Evolutionary conservation across 2,113 vertebrate genomes (phyloP).

Genomic region (Diadophis punctatus): DNA sequence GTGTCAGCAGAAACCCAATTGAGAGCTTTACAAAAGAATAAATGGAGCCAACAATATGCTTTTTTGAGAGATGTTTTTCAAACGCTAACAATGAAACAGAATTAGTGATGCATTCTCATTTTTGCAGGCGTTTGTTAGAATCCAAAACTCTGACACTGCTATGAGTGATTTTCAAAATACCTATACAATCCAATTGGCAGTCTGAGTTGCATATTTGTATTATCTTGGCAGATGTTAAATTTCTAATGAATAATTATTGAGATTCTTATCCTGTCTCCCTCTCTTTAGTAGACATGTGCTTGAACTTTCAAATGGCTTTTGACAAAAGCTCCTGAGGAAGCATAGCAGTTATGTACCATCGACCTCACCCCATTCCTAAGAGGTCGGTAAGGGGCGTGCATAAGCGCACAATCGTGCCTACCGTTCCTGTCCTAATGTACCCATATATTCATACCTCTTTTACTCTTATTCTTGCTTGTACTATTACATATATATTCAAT

Average conservation of each 20-base stretch:
- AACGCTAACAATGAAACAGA: constrained; percentile 3
- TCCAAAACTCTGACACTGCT: not conserved
- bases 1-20: constrained; percentile 20
- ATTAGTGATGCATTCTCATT: not conserved
- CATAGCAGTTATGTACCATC: not conserved
- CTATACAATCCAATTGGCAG: not conserved
- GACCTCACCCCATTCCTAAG: too few species aligned
- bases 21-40: not conserved
- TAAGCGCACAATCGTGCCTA: too few species aligned
- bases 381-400: too few species aligned
- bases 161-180: not conserved
- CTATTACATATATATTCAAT: too few species aligned
- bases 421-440: too few species aligned
- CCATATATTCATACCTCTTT: too few species aligned
- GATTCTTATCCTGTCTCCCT: not conserved
- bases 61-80: not conserved
- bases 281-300: not conserved
- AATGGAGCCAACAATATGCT: not conserved
- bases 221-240: not conserved
- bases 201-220: not conserved
- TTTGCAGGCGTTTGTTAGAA: not conserved
- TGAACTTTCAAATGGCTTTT: not conserved
- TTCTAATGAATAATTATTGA: not conserved
- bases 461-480: too few species aligned
- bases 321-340: not conserved